These are phyloP conservation scores for Melanostoma scalare DNA, from an alignment of 2,888 invertebrate species.

Conservation along the genomic window DNA sequence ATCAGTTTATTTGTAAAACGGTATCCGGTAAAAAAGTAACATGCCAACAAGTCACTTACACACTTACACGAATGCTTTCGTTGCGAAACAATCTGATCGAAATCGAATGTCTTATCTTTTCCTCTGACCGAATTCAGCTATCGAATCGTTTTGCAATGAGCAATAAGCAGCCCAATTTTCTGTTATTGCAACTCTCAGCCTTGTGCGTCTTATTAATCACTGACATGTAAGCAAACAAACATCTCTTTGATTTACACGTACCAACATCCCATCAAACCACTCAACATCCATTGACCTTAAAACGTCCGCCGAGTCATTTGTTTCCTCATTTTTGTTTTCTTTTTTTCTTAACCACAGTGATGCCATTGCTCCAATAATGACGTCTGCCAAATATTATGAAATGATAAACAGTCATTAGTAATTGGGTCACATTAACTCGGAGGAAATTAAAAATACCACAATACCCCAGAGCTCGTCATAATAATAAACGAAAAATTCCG, in stretches of 20 bases:
- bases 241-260: neutral
- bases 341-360: neutral
- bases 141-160: too few relatives aligned
- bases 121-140: too few relatives aligned
- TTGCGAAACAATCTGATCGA: too few relatives aligned
- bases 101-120: too few relatives aligned
- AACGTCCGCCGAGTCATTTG: neutral
- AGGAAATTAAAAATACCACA: slow-evolving; percentile 40
- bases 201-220: neutral
- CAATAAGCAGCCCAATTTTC: too few relatives aligned
- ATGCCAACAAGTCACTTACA: too few relatives aligned
- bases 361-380: slow-evolving; percentile 58
- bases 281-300: slow-evolving; percentile 10
- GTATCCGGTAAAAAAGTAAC: too few relatives aligned
- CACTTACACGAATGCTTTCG: too few relatives aligned
- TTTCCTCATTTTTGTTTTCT: slow-evolving; percentile 34
- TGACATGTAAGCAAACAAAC: slow-evolving; percentile 42
- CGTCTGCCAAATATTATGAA: slow-evolving; percentile 53
- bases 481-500: slow-evolving; percentile 36
- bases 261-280: neutral
- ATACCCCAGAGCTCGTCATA: slow-evolving; percentile 5
- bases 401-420: slow-evolving; percentile 19
- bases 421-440: slow-evolving; percentile 44
- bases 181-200: too few relatives aligned
- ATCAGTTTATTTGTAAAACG: too few relatives aligned